Evolutionary conservation across 1,140 invertebrate genomes (phyloP).

Genomic region (Drosophila sucinea): DNA sequence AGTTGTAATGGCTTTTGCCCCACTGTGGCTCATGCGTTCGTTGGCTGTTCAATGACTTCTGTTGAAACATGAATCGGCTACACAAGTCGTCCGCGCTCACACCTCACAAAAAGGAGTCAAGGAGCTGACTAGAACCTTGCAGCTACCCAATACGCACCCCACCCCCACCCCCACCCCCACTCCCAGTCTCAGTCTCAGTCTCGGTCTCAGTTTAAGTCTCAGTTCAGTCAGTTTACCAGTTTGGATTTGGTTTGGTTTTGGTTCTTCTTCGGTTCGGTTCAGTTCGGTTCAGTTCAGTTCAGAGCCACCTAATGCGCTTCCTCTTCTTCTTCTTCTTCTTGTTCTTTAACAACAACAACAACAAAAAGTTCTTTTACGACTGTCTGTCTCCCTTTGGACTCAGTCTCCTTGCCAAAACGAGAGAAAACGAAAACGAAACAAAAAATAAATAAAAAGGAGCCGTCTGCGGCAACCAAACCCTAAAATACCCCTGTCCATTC

Average conservation of each 20-base stretch:
- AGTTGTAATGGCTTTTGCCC: not conserved
- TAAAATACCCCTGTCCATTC: slow-evolving; percentile 24
- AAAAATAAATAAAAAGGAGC: slow-evolving; percentile 47
- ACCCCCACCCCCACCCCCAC: too few species aligned
- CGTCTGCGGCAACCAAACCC: slow-evolving; percentile 56
- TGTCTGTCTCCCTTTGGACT: slow-evolving; percentile 47
- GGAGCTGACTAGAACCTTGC: slow-evolving; percentile 46
- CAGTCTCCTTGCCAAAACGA: slow-evolving; percentile 13
- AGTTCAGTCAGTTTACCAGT: too few species aligned
- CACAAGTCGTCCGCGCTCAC: slow-evolving; percentile 52
- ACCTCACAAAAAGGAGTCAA: slow-evolving; percentile 50
- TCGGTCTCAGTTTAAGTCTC: too few species aligned
- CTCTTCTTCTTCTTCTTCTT: slow-evolving; percentile 46
- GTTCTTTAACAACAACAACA: too few species aligned
- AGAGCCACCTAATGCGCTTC: slow-evolving; percentile 75
- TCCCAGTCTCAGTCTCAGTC: too few species aligned
- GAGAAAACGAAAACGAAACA: not conserved
- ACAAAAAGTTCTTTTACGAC: slow-evolving; percentile 68
- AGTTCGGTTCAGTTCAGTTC: slow-evolving; percentile 15
- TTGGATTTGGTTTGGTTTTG: not conserved
- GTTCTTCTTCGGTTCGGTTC: slow-evolving; percentile 5
- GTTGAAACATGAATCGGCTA: slow-evolving; percentile 77
- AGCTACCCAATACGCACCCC: not conserved
- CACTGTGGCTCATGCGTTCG: slow-evolving; percentile 52
- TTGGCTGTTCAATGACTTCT: slow-evolving; percentile 80